A percentile compares a stretch with the other conserved stretches of the same genome.
These are phyloP conservation scores for Petrocephalus microphthalmus DNA, from an alignment of 2,113 vertebrate genomes.

Conservation along the genomic window DNA sequence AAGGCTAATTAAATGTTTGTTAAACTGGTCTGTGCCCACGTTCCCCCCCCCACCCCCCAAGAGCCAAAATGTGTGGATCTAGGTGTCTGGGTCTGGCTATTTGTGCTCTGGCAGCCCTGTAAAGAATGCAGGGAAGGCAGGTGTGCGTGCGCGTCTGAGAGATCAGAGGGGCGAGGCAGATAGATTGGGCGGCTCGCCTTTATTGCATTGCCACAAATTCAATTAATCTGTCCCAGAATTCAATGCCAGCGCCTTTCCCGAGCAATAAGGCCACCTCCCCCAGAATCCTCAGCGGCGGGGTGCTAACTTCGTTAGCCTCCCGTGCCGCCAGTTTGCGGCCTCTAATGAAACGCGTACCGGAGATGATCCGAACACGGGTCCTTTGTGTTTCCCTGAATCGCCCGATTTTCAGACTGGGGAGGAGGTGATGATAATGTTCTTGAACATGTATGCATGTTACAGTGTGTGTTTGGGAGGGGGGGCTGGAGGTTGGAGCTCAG, in stretches of 20 bases:
- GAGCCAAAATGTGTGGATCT: slow-evolving; percentile 1
- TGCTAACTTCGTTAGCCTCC: neutral
- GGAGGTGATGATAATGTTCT: neutral
- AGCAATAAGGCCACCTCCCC: slow-evolving; percentile 11
- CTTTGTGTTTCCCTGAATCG: neutral
- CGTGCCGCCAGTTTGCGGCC: slow-evolving; percentile 1
- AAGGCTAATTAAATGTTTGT: slow-evolving; percentile 23
- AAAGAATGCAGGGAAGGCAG: neutral
- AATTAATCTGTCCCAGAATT: slow-evolving; percentile 14
- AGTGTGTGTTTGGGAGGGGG: neutral
- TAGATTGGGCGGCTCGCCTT: neutral
- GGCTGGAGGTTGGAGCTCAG: neutral
- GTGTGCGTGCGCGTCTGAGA: neutral
- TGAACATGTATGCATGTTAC: neutral
- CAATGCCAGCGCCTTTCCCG: neutral
- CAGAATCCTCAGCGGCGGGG: neutral
- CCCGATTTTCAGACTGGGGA: neutral
- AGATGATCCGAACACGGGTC: neutral
- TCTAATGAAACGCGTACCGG: neutral
- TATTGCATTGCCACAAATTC: slow-evolving; percentile 17
- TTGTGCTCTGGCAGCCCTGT: neutral
- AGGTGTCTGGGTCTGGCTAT: neutral
- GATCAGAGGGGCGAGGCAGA: slow-evolving; percentile 6
- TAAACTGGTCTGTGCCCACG: slow-evolving; percentile 40
- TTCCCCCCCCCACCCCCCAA: neutral